These are phyloP conservation scores for Trichonephila clavipes DNA, from an alignment of 1,140 invertebrate genomes.

Conservation along the genomic window DNA sequence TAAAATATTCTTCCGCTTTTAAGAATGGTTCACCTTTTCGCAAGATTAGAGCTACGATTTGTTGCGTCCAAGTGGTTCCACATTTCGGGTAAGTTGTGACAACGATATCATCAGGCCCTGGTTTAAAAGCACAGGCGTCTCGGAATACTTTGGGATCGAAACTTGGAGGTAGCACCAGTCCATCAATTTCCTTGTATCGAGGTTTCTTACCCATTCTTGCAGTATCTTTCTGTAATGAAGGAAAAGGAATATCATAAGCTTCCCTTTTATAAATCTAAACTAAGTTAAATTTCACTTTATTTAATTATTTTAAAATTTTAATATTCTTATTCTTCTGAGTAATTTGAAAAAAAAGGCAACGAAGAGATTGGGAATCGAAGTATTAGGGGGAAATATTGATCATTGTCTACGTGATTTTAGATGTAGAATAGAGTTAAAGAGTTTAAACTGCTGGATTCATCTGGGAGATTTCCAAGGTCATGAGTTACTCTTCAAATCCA, in stretches of 20 bases:
- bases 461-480: too few relatives aligned
- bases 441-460: too few relatives aligned
- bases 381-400: too few relatives aligned
- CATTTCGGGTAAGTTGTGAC: constrained; percentile 78
- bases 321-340: too few relatives aligned
- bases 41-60: constrained; percentile 71
- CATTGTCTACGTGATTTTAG: too few relatives aligned
- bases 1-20: neutral
- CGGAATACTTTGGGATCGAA: constrained; percentile 19
- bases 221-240: neutral
- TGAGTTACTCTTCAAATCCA: too few relatives aligned
- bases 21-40: constrained; percentile 1
- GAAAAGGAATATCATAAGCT: neutral
- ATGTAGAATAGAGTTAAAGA: too few relatives aligned
- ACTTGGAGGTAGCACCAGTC: constrained; percentile 9
- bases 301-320: too few relatives aligned
- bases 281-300: too few relatives aligned
- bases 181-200: neutral
- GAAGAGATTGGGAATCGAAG: too few relatives aligned
- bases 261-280: too few relatives aligned
- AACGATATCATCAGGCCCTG: constrained; percentile 72
- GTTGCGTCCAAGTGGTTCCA: constrained; percentile 77
- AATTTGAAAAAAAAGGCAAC: too few relatives aligned
- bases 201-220: constrained; percentile 23
- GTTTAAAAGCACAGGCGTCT: constrained; percentile 66